These are phyloP conservation scores for Agrilus planipennis DNA, from an alignment of 1,140 invertebrate species.

Conservation along the genomic window DNA sequence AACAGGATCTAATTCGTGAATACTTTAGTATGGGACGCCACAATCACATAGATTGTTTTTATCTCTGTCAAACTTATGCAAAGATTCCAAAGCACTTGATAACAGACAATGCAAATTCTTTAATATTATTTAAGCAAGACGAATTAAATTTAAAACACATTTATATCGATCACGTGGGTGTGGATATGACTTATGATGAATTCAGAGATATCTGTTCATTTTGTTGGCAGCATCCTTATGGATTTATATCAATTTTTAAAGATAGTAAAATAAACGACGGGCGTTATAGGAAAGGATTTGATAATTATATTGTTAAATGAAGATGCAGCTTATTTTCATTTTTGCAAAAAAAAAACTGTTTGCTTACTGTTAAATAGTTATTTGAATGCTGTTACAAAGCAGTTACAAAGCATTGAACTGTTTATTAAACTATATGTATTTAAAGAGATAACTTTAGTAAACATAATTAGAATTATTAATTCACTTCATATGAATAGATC, in stretches of 20 bases:
- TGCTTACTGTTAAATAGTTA: too few relatives aligned
- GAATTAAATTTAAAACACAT: slow-evolving; percentile 33
- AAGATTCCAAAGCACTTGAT: slow-evolving; percentile 33
- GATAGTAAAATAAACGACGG: slow-evolving; percentile 24
- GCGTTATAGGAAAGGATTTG: slow-evolving; percentile 26
- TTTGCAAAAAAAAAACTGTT: too few relatives aligned
- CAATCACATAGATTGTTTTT: slow-evolving; percentile 28
- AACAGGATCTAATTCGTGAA: slow-evolving; percentile 27
- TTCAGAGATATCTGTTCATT: slow-evolving; percentile 26
- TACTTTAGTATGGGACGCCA: slow-evolving; percentile 31
- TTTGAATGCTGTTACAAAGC: too few relatives aligned
- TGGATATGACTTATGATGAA: slow-evolving; percentile 27
- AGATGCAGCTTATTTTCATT: too few relatives aligned
- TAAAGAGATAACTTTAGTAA: too few relatives aligned
- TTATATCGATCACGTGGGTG: slow-evolving; percentile 30
- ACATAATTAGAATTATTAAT: too few relatives aligned
- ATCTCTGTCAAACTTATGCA: slow-evolving; percentile 31
- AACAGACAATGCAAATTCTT: slow-evolving; percentile 32
- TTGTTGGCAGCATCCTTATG: slow-evolving; percentile 23
- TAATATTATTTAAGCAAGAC: slow-evolving; percentile 34
- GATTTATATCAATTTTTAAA: slow-evolving; percentile 27
- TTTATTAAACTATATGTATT: too few relatives aligned
- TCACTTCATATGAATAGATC: too few relatives aligned
- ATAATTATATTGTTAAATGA: slow-evolving; percentile 15
- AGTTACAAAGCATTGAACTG: too few relatives aligned